These are phyloP conservation scores for Ostrea edulis DNA, from an alignment of 1,140 invertebrate genomes.

Conservation along the genomic window DNA sequence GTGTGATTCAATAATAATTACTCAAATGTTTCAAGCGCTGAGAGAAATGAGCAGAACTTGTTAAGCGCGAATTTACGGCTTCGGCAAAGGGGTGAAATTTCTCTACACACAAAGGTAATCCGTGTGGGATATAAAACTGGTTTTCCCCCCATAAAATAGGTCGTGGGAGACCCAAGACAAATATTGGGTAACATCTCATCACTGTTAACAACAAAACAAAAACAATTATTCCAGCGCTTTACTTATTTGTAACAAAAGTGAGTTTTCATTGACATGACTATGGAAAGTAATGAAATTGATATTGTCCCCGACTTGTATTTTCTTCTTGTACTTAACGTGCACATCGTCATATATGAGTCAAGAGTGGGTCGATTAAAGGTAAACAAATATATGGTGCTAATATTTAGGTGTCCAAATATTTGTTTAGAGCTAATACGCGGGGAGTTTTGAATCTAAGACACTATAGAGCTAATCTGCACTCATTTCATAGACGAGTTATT, in stretches of 20 bases:
- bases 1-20: slow-evolving; percentile 38
- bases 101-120: neutral
- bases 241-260: slow-evolving; percentile 4
- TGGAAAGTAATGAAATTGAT: neutral
- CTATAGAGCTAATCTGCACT: neutral
- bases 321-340: neutral
- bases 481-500: neutral
- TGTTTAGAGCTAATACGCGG: neutral
- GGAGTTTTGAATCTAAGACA: neutral
- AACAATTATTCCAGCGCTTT: neutral
- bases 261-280: neutral
- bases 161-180: neutral
- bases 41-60: slow-evolving; percentile 15
- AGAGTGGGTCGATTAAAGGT: neutral
- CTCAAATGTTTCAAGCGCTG: slow-evolving; percentile 33
- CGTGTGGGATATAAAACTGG: neutral
- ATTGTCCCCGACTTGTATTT: neutral
- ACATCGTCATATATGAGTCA: too few relatives aligned
- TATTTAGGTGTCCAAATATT: neutral
- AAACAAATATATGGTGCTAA: neutral
- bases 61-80: slow-evolving; percentile 21
- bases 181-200: slow-evolving; percentile 29
- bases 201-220: slow-evolving; percentile 5
- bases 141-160: neutral
- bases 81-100: neutral